phyloP scores from a whole-genome alignment of 1,140 invertebrate species.

The Drosophila lini region DNA sequence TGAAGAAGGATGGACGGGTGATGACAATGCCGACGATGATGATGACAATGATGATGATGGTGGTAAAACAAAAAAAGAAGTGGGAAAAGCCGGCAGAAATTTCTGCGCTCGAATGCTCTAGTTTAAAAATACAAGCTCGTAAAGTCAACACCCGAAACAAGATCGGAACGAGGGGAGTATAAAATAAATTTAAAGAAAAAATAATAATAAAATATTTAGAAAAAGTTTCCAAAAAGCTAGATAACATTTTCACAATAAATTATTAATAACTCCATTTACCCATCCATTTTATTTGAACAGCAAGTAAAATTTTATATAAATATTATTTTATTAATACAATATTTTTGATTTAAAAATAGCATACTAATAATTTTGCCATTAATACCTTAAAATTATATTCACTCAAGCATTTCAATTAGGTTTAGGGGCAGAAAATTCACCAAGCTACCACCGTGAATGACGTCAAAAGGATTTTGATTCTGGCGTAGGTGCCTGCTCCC shows the following conservation, averaged over 20 bases:
- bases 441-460: constrained; percentile 45
- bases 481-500: constrained; percentile 55
- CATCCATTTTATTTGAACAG: no score
- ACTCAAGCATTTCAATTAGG: background rate
- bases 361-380: background rate
- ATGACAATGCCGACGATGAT: background rate
- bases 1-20: constrained; percentile 28
- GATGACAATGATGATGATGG: constrained; percentile 8
- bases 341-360: background rate
- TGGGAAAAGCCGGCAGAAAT: constrained; percentile 15
- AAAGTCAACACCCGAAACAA: constrained; percentile 36
- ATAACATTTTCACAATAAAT: background rate
- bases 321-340: no score
- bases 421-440: constrained; percentile 11
- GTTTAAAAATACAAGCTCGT: constrained; percentile 44
- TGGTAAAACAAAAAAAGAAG: constrained; percentile 1
- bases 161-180: background rate
- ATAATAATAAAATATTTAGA: background rate
- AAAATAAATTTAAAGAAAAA: background rate
- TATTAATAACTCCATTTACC: background rate
- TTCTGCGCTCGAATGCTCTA: constrained; percentile 42
- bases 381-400: background rate
- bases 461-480: constrained; percentile 70
- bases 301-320: no score
- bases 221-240: background rate